Conservation (phyloP, 1,140 invertebrate species). For the Formica exsecta region DNA sequence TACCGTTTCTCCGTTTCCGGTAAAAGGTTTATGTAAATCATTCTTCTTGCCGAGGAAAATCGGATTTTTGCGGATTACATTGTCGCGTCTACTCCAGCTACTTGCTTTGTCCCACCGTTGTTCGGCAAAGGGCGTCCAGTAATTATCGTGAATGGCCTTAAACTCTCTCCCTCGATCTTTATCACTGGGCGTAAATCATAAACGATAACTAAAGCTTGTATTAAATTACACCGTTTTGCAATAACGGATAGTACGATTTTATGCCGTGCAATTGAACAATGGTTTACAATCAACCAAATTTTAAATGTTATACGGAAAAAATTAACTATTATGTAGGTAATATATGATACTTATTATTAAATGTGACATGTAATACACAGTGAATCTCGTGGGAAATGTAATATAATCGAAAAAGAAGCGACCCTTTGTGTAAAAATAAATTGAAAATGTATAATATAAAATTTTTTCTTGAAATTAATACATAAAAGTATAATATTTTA, state of each 20-base stretch:
- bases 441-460: too few relatives aligned
- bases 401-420: too few relatives aligned
- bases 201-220: neutral
- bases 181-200: slow-evolving; percentile 39
- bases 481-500: too few relatives aligned
- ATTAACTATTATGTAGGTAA: too few relatives aligned
- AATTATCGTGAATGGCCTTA: slow-evolving; percentile 56
- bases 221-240: neutral
- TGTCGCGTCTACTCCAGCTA: slow-evolving; percentile 58
- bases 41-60: slow-evolving; percentile 65
- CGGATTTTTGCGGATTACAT: slow-evolving; percentile 74
- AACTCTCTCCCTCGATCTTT: slow-evolving; percentile 3
- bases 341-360: too few relatives aligned
- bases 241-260: neutral
- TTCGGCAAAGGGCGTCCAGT: slow-evolving; percentile 45
- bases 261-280: neutral
- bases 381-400: too few relatives aligned
- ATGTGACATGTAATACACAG: too few relatives aligned
- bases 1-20: slow-evolving; percentile 72
- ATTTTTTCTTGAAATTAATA: too few relatives aligned
- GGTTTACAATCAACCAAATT: neutral
- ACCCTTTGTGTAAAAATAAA: too few relatives aligned
- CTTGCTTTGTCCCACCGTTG: neutral
- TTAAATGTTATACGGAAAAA: too few relatives aligned
- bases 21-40: slow-evolving; percentile 77